Evolutionary conservation across 2,888 invertebrate genomes (phyloP).

Genomic region (Leucozona laternaria): DNA sequence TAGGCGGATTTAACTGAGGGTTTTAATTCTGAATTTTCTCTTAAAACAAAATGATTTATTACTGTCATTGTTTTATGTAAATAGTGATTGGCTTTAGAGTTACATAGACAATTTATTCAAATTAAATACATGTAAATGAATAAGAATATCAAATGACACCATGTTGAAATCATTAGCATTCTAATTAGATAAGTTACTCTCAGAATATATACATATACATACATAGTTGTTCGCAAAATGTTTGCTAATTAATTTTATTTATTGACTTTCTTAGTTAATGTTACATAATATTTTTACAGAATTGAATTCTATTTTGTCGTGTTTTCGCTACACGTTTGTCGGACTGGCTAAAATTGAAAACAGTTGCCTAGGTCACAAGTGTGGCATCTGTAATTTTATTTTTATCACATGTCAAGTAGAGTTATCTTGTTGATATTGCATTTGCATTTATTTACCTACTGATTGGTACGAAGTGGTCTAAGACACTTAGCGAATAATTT

Average conservation of each 20-base stretch:
- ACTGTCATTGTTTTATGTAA: conserved; percentile 2
- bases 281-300: background rate
- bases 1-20: conserved; percentile 19
- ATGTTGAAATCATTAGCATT: conserved; percentile 15
- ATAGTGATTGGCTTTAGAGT: background rate
- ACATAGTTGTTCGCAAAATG: background rate
- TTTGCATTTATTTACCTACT: too few relatives aligned
- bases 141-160: conserved; percentile 17
- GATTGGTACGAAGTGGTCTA: too few relatives aligned
- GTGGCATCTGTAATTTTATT: background rate
- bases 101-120: conserved; percentile 1
- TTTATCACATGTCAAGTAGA: too few relatives aligned
- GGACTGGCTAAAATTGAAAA: background rate
- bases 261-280: conserved; percentile 1
- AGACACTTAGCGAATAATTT: too few relatives aligned
- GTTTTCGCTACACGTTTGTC: background rate
- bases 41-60: conserved; percentile 20
- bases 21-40: background rate
- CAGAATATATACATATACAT: too few relatives aligned
- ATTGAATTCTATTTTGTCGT: background rate
- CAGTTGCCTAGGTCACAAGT: too few relatives aligned
- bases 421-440: too few relatives aligned
- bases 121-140: conserved; percentile 2
- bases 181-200: background rate
- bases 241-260: conserved; percentile 5